Conservation (phyloP, 2,113 vertebrate genomes). For the Pipra filicauda region DNA sequence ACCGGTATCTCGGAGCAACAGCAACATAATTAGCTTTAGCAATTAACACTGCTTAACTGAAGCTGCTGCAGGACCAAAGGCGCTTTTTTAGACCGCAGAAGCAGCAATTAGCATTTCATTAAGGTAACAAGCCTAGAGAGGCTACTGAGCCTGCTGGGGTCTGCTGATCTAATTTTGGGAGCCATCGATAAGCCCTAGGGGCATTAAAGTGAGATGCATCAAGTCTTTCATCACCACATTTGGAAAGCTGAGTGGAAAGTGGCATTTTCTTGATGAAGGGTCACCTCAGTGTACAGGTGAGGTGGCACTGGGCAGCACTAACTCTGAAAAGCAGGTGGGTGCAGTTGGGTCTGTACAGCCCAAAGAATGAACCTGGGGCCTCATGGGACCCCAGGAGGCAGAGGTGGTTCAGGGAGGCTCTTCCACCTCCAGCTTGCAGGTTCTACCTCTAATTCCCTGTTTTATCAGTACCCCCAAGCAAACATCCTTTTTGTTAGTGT, state of each 20-base stretch:
- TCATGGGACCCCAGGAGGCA: not conserved
- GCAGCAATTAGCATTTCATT: slow-evolving; percentile 53
- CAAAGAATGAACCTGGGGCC: not conserved
- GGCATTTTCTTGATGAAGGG: not conserved
- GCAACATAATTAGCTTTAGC: slow-evolving; percentile 44
- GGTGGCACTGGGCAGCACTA: not conserved
- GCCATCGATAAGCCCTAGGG: not conserved
- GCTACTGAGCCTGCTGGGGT: not conserved
- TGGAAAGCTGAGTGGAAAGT: not conserved
- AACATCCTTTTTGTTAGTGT: not conserved
- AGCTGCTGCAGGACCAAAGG: slow-evolving; percentile 42
- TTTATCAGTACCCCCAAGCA: not conserved
- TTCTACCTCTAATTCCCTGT: not conserved
- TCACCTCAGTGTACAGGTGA: not conserved
- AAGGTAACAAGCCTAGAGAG: slow-evolving; percentile 4
- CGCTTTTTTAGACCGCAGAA: slow-evolving; percentile 17
- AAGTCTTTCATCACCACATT: not conserved
- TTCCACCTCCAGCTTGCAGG: not conserved
- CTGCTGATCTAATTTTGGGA: slow-evolving; percentile 42
- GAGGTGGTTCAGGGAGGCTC: not conserved
- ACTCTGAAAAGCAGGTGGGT: not conserved
- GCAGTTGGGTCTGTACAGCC: not conserved
- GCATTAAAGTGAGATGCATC: not conserved
- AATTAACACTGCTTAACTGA: slow-evolving; percentile 43
- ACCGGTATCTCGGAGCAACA: slow-evolving; percentile 45